A percentile compares a stretch with the other conserved stretches of the same genome.
phyloP scores from a whole-genome alignment of 2,113 vertebrate genomes.

The Dermatemys mawii region DNA sequence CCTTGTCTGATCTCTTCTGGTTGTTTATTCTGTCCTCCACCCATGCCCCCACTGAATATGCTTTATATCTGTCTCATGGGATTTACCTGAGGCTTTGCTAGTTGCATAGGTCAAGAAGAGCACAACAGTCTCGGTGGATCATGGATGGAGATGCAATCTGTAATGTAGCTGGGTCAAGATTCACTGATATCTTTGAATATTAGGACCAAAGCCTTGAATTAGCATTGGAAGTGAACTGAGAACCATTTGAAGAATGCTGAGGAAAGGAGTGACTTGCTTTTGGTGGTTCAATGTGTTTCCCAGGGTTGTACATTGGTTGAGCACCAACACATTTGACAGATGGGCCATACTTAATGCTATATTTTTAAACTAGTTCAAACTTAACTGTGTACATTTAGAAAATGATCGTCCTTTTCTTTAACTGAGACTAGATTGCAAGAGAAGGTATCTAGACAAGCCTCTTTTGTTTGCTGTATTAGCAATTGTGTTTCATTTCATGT shows the following conservation, averaged over 20 bases:
- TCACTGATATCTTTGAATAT: constrained; percentile 23
- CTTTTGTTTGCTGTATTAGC: not conserved
- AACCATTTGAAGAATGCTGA: not conserved
- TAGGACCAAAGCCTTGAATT: not conserved
- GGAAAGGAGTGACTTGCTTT: not conserved
- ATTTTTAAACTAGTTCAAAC: not conserved
- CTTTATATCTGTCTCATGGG: constrained; percentile 25
- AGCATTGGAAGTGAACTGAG: not conserved
- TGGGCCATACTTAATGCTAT: not conserved
- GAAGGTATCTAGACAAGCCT: no score
- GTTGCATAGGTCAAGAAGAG: not conserved
- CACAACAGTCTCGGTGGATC: not conserved
- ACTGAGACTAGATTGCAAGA: not conserved
- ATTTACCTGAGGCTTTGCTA: constrained; percentile 31
- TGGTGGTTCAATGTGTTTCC: not conserved
- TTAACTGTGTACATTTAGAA: not conserved
- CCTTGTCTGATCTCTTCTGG: not conserved
- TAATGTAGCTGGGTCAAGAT: not conserved
- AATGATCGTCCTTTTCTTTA: not conserved
- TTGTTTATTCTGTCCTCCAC: not conserved
- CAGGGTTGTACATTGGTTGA: not conserved
- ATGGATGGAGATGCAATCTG: not conserved
- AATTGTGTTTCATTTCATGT: not conserved
- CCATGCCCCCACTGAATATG: not conserved
- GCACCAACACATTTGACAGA: not conserved